Base-by-base conservation (phyloP, 2,888 invertebrate genomes). In the Melanostoma mellinum region DNA sequence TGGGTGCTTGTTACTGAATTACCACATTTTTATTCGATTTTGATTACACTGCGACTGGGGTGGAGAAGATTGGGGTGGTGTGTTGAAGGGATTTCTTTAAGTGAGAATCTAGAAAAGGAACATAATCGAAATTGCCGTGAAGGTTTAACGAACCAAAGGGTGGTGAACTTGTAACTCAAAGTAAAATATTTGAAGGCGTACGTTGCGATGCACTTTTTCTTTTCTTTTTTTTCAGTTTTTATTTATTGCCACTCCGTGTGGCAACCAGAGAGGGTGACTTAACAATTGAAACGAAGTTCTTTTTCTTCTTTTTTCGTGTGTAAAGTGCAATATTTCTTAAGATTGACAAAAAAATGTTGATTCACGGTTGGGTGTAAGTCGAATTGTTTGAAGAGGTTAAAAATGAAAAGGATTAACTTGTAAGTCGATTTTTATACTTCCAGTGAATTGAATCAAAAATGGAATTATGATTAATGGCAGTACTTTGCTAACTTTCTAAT, bases 61-160 rank as follows among this genome's bases (percentile, higher is more conserved):
- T 30, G 20, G 20, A 20, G 40, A 30, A 55, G 65, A 35, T 35
- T 38, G 46, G 2, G 5, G 48, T 10, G 6, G 38, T 20, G 42
- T 42, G 67, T 48, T 38, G 40, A 4, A 35, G 36, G 50, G 67
- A 46, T 35, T 44, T 38, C 10, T 20, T 10, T 33, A n/a, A 30
- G 6, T n/a, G 3, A 2, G 30, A 38, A 6, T 50, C 56, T 72
- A 55, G 63, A 72, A 55, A 67, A 61, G 55, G 77, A 81, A 46
- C 38, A 20, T 67, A 71, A 71, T 79, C 65, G 58, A 86, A 86
- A 87, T 87, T 86, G 87, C 88, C 88, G 87, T 87, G 79, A 89
- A 87, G 88, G 89, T 87, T 88, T 89, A 88, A 88, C 89, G 89
- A 88, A 89, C 89, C 88, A 86, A 86, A 88, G 87, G 88, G 79